Evolutionary conservation across 2,797 vertebrate species (phyloP).

Genomic region (Takifugu ocellatus): DNA sequence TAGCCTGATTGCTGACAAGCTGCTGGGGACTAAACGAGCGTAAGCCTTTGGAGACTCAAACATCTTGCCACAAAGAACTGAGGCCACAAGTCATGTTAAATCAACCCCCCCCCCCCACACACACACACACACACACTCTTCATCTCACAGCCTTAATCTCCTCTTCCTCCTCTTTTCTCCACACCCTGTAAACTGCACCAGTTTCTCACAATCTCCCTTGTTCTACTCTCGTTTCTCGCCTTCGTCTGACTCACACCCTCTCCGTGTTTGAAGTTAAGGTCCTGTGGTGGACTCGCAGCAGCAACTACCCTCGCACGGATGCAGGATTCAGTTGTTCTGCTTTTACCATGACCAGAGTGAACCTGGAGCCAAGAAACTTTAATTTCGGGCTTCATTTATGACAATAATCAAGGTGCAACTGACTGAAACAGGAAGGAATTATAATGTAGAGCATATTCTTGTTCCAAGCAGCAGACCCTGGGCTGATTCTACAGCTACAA

Average conservation of each 20-base stretch:
- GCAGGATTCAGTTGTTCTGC: slow-evolving; percentile 56
- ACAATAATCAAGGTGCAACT: slow-evolving; percentile 40
- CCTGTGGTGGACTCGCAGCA: slow-evolving; percentile 43
- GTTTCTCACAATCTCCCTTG: slow-evolving; percentile 31
- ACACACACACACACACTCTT: slow-evolving; percentile 17
- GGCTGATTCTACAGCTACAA: background rate
- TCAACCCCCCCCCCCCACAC: slow-evolving; percentile 39
- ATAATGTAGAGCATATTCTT: background rate
- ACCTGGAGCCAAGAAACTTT: slow-evolving; percentile 30
- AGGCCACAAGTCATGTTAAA: slow-evolving; percentile 65
- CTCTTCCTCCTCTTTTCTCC: slow-evolving; percentile 35
- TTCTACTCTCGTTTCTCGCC: slow-evolving; percentile 26
- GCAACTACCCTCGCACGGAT: slow-evolving; percentile 57
- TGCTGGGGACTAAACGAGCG: slow-evolving; percentile 46
- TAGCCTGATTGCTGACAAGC: slow-evolving; percentile 42
- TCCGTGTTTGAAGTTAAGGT: slow-evolving; percentile 53
- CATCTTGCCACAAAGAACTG: slow-evolving; percentile 58
- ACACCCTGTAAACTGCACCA: slow-evolving; percentile 39
- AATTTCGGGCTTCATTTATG: slow-evolving; percentile 22
- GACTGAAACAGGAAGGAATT: background rate
- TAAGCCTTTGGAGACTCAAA: slow-evolving; percentile 64
- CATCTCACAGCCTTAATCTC: slow-evolving; percentile 53
- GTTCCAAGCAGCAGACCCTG: background rate
- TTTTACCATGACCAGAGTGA: slow-evolving; percentile 29
- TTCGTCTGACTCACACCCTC: slow-evolving; percentile 57